These are phyloP conservation scores for Brachionus koreanus DNA, from an alignment of 1,140 invertebrate genomes.

Conservation along the genomic window DNA sequence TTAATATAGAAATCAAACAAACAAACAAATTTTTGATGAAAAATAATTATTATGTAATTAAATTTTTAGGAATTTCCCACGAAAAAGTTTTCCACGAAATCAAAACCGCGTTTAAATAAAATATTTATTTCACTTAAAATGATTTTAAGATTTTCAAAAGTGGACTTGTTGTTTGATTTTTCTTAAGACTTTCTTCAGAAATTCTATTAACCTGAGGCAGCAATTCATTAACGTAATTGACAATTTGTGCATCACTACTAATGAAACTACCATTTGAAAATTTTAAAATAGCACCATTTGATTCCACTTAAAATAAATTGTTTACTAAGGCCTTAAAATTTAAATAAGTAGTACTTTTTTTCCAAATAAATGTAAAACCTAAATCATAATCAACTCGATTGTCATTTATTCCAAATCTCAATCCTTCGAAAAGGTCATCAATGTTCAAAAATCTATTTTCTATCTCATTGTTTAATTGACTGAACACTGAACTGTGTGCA, in stretches of 20 bases:
- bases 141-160: not conserved
- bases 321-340: not conserved
- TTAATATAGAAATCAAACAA: no score
- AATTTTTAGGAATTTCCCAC: not conserved
- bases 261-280: not conserved
- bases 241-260: not conserved
- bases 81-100: not conserved
- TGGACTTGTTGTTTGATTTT: not conserved
- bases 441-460: constrained; percentile 21
- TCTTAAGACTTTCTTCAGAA: not conserved
- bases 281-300: not conserved
- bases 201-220: not conserved
- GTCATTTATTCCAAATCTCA: not conserved
- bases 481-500: not conserved
- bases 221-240: not conserved
- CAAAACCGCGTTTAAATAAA: not conserved
- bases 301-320: not conserved
- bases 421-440: not conserved
- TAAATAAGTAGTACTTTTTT: not conserved
- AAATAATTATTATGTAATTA: no score
- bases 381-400: constrained; percentile 6
- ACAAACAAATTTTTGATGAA: no score
- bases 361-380: constrained; percentile 41
- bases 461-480: not conserved
- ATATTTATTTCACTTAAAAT: not conserved